Evolutionary conservation across 2,113 vertebrate species (phyloP).

Genomic region (Thomomys bottae): DNA sequence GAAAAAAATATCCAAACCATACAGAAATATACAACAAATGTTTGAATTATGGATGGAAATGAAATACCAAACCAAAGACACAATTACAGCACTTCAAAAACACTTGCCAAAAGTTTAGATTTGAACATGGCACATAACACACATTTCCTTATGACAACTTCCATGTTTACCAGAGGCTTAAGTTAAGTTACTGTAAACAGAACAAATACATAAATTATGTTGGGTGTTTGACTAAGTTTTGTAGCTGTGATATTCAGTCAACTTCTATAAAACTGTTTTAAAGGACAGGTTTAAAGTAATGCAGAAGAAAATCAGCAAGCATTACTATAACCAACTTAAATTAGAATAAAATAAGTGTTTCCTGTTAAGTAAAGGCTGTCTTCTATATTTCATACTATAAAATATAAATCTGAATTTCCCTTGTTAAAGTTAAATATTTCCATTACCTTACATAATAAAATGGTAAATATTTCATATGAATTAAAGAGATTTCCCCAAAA

Average conservation of each 20-base stretch:
- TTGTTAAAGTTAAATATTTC: slow-evolving; percentile 45
- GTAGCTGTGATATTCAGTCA: slow-evolving; percentile 32
- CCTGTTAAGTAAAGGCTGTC: not conserved
- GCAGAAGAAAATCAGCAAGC: slow-evolving; percentile 33
- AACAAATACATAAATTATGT: slow-evolving; percentile 60
- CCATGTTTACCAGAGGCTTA: slow-evolving; percentile 54
- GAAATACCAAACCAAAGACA: slow-evolving; percentile 60
- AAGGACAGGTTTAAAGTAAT: slow-evolving; percentile 42
- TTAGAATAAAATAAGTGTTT: slow-evolving; percentile 35
- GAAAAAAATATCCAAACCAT: slow-evolving; percentile 54
- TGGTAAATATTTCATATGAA: not conserved
- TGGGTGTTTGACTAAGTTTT: slow-evolving; percentile 47
- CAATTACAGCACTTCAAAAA: slow-evolving; percentile 49
- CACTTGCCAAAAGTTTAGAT: slow-evolving; percentile 45
- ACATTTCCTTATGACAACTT: slow-evolving; percentile 35
- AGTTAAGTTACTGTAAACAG: slow-evolving; percentile 49
- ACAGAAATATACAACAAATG: slow-evolving; percentile 65
- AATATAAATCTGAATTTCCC: slow-evolving; percentile 50
- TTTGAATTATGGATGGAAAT: slow-evolving; percentile 36
- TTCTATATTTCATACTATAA: slow-evolving; percentile 45
- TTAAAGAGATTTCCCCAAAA: slow-evolving; percentile 6
- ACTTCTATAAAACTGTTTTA: slow-evolving; percentile 48
- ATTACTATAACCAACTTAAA: slow-evolving; percentile 42
- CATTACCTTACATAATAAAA: slow-evolving; percentile 45
- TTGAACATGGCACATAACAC: slow-evolving; percentile 31